Evolutionary conservation across 2,888 invertebrate species (phyloP).

Genomic region (Strigamia maritima): DNA sequence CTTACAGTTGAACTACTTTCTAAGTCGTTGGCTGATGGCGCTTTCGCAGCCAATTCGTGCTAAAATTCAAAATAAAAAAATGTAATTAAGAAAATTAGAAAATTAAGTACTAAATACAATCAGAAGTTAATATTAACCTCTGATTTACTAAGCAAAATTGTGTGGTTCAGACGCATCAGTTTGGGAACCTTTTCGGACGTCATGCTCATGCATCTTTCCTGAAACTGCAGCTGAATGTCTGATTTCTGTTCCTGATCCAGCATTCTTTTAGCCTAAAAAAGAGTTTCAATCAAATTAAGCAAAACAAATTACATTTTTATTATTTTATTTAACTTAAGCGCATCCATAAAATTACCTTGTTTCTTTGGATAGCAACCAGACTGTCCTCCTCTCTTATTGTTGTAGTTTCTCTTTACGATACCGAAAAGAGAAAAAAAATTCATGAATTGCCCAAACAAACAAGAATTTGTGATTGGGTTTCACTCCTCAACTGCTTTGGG

Average conservation of each 20-base stretch:
- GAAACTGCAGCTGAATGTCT: slow-evolving; percentile 89
- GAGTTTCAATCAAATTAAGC: too few species aligned
- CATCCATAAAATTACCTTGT: slow-evolving; percentile 91
- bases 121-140: too few species aligned
- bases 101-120: too few species aligned
- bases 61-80: slow-evolving; percentile 41
- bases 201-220: slow-evolving; percentile 87
- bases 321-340: slow-evolving; percentile 62
- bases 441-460: slow-evolving; percentile 86
- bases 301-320: too few species aligned
- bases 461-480: too few species aligned
- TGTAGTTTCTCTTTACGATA: slow-evolving; percentile 76
- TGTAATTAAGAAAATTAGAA: slow-evolving; percentile 13
- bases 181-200: slow-evolving; percentile 83
- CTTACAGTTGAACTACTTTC: slow-evolving; percentile 61
- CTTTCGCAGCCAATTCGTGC: slow-evolving; percentile 64
- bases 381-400: slow-evolving; percentile 76
- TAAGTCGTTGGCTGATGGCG: slow-evolving; percentile 64
- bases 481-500: too few species aligned
- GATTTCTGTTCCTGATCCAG: slow-evolving; percentile 87
- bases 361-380: slow-evolving; percentile 71
- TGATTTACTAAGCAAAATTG: slow-evolving; percentile 74
- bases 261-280: slow-evolving; percentile 66
- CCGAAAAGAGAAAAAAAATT: too few species aligned
- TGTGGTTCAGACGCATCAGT: slow-evolving; percentile 80